A percentile compares a stretch with the other conserved stretches of the same genome.
phyloP scores from a whole-genome alignment of 2,113 vertebrate genomes.

The Lethenteron reissneri region DNA sequence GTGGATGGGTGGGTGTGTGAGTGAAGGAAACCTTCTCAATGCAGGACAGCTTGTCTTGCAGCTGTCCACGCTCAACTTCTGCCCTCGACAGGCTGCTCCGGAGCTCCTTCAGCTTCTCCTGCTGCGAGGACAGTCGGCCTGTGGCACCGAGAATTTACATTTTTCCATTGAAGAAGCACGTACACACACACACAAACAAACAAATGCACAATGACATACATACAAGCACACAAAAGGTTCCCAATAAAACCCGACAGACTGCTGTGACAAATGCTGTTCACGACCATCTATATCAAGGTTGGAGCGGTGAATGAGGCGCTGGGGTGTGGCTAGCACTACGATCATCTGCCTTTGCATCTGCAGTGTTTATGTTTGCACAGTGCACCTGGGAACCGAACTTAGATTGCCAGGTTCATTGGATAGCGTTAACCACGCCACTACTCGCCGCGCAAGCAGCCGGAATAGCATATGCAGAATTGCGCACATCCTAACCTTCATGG shows the following conservation, averaged over 20 bases:
- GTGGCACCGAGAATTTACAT: constrained; percentile 5
- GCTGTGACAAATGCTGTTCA: constrained; percentile 12
- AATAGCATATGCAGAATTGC: too few relatives aligned
- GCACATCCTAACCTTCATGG: too few relatives aligned
- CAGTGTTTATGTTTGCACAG: too few relatives aligned
- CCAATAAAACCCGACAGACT: too few relatives aligned
- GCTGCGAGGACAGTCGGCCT: constrained; percentile 58
- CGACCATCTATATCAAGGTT: background rate
- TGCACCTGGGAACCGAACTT: too few relatives aligned
- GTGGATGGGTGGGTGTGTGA: too few relatives aligned
- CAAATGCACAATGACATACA: background rate
- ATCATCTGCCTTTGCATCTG: too few relatives aligned
- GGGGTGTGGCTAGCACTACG: too few relatives aligned
- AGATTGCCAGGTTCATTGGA: too few relatives aligned
- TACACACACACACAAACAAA: background rate
- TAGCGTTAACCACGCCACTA: too few relatives aligned
- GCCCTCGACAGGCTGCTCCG: constrained; percentile 43
- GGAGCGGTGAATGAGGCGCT: too few relatives aligned
- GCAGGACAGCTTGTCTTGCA: constrained; percentile 62
- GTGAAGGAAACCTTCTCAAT: constrained; percentile 39
- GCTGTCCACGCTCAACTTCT: constrained; percentile 61
- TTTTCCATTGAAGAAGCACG: background rate
- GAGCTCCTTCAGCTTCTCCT: constrained; percentile 55
- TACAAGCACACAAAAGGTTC: background rate
- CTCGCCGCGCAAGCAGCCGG: too few relatives aligned